phyloP scores from a whole-genome alignment of 2,888 invertebrate genomes.

The Ctena decussata region DNA sequence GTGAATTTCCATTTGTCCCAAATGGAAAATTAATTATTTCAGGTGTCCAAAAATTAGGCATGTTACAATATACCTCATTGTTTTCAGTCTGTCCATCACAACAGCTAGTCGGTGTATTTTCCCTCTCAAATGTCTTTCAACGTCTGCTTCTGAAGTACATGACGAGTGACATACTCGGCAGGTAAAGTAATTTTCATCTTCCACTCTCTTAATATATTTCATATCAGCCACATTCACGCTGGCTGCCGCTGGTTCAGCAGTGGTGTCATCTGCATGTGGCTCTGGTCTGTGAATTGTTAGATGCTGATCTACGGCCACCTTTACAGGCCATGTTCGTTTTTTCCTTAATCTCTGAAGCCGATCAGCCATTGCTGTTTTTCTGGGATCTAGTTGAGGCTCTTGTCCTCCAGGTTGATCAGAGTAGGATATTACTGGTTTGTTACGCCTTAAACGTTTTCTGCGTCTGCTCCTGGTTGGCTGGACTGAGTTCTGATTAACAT shows the following conservation, averaged over 20 bases:
- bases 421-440: not conserved
- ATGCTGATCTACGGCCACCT: conserved; percentile 72
- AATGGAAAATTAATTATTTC: too few species aligned
- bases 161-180: conserved; percentile 63
- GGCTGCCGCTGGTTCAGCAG: not conserved
- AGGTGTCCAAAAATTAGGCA: too few species aligned
- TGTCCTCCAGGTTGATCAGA: not conserved
- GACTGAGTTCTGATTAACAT: too few species aligned
- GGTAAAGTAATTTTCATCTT: conserved; percentile 44
- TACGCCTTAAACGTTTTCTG: not conserved
- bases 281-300: conserved; percentile 21
- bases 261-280: not conserved
- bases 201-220: conserved; percentile 29
- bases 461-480: not conserved
- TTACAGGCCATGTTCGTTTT: conserved; percentile 8
- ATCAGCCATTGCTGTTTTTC: conserved; percentile 18
- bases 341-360: not conserved
- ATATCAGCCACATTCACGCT: conserved; percentile 12
- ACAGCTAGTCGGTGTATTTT: conserved; percentile 68
- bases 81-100: conserved; percentile 60
- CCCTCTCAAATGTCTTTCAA: conserved; percentile 66
- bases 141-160: conserved; percentile 61
- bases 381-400: conserved; percentile 6
- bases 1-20: too few species aligned
- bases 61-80: conserved; percentile 67